phyloP scores from a whole-genome alignment of 1,140 invertebrate species.

The Epicauta chinensis region DNA sequence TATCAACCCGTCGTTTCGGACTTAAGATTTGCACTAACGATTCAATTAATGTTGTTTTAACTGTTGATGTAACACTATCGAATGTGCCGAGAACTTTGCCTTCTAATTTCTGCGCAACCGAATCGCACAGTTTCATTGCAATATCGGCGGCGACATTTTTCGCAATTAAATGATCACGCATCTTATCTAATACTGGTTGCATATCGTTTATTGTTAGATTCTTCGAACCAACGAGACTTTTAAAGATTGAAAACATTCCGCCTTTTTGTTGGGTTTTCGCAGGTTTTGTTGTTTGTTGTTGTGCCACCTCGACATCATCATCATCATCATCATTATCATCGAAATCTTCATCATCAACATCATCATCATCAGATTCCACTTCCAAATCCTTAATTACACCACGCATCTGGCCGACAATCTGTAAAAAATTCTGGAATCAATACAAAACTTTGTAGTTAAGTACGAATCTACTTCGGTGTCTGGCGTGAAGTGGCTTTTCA shows the following conservation, averaged over 20 bases:
- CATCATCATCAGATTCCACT: conserved; percentile 52
- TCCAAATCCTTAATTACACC: conserved; percentile 65
- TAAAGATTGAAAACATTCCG: conserved; percentile 76
- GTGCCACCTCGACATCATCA: conserved; percentile 36
- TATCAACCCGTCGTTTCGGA: conserved; percentile 91
- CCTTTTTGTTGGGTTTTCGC: conserved; percentile 32
- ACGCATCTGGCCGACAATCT: conserved; percentile 78
- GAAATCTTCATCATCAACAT: conserved; percentile 45
- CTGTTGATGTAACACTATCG: conserved; percentile 77
- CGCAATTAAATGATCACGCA: conserved; percentile 92
- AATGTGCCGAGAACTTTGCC: conserved; percentile 91
- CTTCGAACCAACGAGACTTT: conserved; percentile 82
- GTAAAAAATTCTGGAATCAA: conserved; percentile 18
- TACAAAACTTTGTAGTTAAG: background rate
- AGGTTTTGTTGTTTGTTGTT: conserved; percentile 18
- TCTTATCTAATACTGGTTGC: conserved; percentile 84
- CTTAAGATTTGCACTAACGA: conserved; percentile 88
- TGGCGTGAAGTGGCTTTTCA: conserved; percentile 50
- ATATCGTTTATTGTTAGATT: conserved; percentile 68
- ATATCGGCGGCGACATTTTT: conserved; percentile 99
- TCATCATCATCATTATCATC: conserved; percentile 48
- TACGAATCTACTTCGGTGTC: conserved; percentile 54
- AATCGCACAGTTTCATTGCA: conserved; percentile 89
- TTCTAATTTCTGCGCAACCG: conserved; percentile 85
- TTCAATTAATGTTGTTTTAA: conserved; percentile 75